Evolutionary conservation across 2,888 invertebrate species (phyloP).

Genomic region (Unio pictorum): DNA sequence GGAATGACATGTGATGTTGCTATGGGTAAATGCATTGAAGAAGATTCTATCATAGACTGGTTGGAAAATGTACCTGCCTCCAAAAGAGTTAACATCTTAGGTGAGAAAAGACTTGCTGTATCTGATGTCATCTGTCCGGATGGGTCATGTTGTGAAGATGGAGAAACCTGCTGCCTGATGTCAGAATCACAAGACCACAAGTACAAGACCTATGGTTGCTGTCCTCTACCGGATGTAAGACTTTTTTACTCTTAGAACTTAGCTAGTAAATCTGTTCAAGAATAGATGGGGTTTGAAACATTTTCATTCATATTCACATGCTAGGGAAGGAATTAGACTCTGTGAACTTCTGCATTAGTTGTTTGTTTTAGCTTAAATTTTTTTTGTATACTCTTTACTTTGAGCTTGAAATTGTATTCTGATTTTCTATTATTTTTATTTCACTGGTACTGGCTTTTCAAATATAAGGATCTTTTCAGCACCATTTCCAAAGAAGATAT

Average conservation of each 20-base stretch:
- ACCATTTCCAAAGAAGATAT: no score
- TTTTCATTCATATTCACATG: no score
- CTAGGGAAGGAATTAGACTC: no score
- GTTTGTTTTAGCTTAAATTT: no score
- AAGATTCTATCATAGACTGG: constrained; percentile 20
- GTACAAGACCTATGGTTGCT: constrained; percentile 61
- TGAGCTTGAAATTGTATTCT: no score
- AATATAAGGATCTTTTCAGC: no score
- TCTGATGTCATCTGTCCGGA: constrained; percentile 34
- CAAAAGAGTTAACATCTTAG: neutral
- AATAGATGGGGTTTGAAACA: no score
- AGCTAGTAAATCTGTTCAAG: neutral
- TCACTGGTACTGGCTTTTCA: no score
- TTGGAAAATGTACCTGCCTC: constrained; percentile 25
- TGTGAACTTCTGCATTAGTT: no score
- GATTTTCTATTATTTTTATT: no score
- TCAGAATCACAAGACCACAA: constrained; percentile 3
- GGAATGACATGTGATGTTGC: constrained; percentile 51
- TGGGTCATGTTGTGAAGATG: constrained; percentile 43
- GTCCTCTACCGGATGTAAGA: constrained; percentile 58
- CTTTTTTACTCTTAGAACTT: neutral
- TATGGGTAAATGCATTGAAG: constrained; percentile 19
- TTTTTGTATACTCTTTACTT: no score
- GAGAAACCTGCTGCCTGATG: constrained; percentile 60
- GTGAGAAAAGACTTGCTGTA: neutral